phyloP scores from a whole-genome alignment of 1,140 invertebrate genomes.

The Lepidostoma basale region DNA sequence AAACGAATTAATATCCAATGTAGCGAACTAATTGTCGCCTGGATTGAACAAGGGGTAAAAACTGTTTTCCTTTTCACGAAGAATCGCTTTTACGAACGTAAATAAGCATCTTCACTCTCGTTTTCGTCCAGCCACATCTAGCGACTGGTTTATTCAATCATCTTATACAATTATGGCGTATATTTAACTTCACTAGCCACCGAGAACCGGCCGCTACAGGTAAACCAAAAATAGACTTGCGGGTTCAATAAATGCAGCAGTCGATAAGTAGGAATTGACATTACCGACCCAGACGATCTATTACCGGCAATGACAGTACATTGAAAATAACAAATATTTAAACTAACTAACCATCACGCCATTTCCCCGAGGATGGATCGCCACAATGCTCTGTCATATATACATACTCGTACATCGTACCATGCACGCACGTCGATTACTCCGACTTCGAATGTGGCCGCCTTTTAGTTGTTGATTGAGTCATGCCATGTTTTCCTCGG shows the following conservation, averaged over 20 bases:
- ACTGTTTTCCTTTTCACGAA: background rate
- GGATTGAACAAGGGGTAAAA: background rate
- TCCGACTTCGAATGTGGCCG: no score
- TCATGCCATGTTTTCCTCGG: no score
- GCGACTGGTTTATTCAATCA: constrained; percentile 17
- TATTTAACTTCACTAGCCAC: background rate
- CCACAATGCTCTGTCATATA: no score
- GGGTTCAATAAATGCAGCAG: background rate
- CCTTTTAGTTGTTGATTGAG: no score
- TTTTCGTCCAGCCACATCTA: constrained; percentile 11
- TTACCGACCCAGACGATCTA: background rate
- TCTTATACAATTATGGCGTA: constrained; percentile 7
- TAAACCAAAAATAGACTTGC: constrained; percentile 12
- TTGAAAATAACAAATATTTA: no score
- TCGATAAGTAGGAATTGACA: constrained; percentile 8
- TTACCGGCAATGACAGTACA: no score
- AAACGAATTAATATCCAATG: background rate
- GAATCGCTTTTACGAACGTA: background rate
- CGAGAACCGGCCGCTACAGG: background rate
- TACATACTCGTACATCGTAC: no score
- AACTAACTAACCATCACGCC: no score
- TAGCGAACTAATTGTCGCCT: background rate
- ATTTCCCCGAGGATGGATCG: no score
- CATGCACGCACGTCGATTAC: no score
- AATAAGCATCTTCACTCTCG: constrained; percentile 12